A percentile compares a stretch with the other conserved stretches of the same genome.
These are phyloP conservation scores for Leptonema lineaticorne DNA, from an alignment of 1,140 invertebrate genomes.

Conservation along the genomic window DNA sequence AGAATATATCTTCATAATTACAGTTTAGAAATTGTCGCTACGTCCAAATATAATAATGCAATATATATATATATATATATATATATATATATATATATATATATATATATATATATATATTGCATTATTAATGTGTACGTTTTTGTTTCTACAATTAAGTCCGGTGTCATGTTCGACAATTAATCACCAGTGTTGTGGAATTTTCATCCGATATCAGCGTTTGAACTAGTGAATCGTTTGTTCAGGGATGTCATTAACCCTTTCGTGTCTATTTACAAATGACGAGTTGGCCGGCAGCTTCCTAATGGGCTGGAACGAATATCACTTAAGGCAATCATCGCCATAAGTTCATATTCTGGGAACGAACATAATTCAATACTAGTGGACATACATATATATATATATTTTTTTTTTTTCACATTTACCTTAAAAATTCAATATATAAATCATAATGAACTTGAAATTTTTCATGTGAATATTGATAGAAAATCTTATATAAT, in stretches of 20 bases:
- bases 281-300: not conserved
- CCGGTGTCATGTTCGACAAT: not conserved
- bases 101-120: not conserved
- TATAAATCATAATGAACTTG: too few species aligned
- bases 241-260: conserved; percentile 16
- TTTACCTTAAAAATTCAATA: too few species aligned
- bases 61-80: not conserved
- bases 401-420: too few species aligned
- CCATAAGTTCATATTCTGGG: too few species aligned
- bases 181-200: not conserved
- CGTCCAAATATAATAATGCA: too few species aligned
- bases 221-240: not conserved
- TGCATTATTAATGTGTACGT: too few species aligned
- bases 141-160: not conserved
- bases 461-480: too few species aligned
- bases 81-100: not conserved
- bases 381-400: too few species aligned
- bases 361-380: too few species aligned
- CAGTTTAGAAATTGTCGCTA: too few species aligned
- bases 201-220: not conserved
- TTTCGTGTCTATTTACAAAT: conserved; percentile 20
- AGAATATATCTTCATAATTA: too few species aligned
- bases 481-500: too few species aligned
- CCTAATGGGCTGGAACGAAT: conserved; percentile 21
- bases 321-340: conserved; percentile 20